These are phyloP conservation scores for Furcula furcula DNA, from an alignment of 2,888 invertebrate genomes.

Conservation along the genomic window DNA sequence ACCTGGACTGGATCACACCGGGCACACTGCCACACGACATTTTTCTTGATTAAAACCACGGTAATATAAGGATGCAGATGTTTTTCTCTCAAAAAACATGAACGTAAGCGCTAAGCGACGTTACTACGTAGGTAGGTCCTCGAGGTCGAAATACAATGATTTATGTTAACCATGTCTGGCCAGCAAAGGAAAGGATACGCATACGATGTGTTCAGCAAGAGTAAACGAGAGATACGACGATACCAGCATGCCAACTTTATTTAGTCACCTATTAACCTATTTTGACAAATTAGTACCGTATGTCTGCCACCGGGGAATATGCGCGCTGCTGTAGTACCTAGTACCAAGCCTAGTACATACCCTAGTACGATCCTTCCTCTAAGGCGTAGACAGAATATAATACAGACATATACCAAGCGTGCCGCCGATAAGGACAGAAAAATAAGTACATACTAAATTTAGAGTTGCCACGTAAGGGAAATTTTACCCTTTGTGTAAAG, in stretches of 20 bases:
- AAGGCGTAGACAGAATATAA: too few relatives aligned
- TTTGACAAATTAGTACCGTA: slow-evolving; percentile 74
- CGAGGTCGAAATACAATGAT: slow-evolving; percentile 48
- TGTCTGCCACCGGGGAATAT: slow-evolving; percentile 67
- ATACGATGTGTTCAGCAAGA: slow-evolving; percentile 5
- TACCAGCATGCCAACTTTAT: slow-evolving; percentile 26
- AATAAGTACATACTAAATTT: too few relatives aligned
- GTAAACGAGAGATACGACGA: slow-evolving; percentile 48
- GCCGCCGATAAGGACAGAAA: too few relatives aligned
- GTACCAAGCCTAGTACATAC: too few relatives aligned
- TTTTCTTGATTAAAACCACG: slow-evolving; percentile 42
- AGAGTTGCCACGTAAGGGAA: too few relatives aligned
- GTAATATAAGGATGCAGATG: slow-evolving; percentile 32
- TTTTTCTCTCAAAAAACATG: slow-evolving; percentile 54
- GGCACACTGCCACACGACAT: slow-evolving; percentile 51
- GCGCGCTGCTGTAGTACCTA: slow-evolving; percentile 46
- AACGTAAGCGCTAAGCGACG: slow-evolving; percentile 62
- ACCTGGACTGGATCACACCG: slow-evolving; percentile 53
- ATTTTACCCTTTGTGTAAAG: too few relatives aligned
- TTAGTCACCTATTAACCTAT: slow-evolving; percentile 64
- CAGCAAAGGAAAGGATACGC: slow-evolving; percentile 26
- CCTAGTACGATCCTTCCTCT: too few relatives aligned
- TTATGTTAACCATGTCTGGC: slow-evolving; percentile 40
- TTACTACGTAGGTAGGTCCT: slow-evolving; percentile 69
- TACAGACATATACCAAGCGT: too few relatives aligned